These are phyloP conservation scores for Brachionus angularis DNA, from an alignment of 1,140 invertebrate species.

Conservation along the genomic window DNA sequence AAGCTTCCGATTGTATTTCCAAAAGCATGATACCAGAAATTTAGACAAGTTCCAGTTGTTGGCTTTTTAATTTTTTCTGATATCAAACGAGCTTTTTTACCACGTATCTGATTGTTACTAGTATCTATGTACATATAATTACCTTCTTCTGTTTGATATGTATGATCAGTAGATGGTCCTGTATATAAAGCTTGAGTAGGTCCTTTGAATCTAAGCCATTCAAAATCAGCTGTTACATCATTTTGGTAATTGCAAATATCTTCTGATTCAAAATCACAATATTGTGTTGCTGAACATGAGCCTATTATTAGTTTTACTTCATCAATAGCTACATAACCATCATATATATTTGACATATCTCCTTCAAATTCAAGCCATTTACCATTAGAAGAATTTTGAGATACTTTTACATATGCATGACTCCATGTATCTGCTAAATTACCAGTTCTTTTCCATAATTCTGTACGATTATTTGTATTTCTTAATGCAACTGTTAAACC, in stretches of 20 bases:
- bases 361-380: constrained; percentile 40
- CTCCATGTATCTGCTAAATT: constrained; percentile 25
- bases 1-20: constrained; percentile 49
- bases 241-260: constrained; percentile 70
- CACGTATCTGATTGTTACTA: constrained; percentile 41
- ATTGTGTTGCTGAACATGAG: constrained; percentile 43
- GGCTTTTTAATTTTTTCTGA: constrained; percentile 40
- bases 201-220: constrained; percentile 67
- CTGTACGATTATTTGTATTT: not conserved
- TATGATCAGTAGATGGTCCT: constrained; percentile 62
- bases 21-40: constrained; percentile 51
- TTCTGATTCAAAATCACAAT: constrained; percentile 68
- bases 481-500: constrained; percentile 3
- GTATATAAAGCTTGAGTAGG: constrained; percentile 64
- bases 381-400: not conserved
- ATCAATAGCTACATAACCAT: constrained; percentile 43
- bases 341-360: constrained; percentile 3
- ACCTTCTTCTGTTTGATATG: constrained; percentile 32
- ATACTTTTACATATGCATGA: constrained; percentile 34
- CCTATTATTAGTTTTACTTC: constrained; percentile 35
- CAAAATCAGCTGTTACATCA: constrained; percentile 69
- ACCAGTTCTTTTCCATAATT: constrained; percentile 27
- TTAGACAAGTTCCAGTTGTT: constrained; percentile 43
- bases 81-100: constrained; percentile 46
- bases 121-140: constrained; percentile 42